phyloP scores from a whole-genome alignment of 2,797 vertebrate species.

The Bufotes viridis region DNA sequence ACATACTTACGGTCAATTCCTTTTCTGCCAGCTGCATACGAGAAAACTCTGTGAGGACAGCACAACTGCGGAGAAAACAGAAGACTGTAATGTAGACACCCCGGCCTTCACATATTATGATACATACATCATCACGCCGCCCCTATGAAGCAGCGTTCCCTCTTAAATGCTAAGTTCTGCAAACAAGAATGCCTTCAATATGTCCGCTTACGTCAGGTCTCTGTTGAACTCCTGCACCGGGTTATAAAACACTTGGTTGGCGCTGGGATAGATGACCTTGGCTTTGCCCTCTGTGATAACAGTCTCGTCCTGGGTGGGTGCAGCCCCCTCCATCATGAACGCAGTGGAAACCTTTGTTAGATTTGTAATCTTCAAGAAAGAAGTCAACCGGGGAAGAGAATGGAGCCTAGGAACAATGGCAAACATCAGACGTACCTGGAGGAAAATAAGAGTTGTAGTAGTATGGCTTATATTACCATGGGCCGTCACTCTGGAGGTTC shows the following conservation, averaged over 20 bases:
- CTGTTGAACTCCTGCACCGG: conserved; percentile 95
- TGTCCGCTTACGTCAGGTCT: conserved; percentile 86
- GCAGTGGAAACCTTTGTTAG: neutral
- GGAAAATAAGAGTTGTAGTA: neutral
- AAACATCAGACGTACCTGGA: conserved; percentile 23
- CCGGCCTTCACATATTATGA: neutral
- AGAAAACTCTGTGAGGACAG: conserved; percentile 87
- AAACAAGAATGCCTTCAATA: neutral
- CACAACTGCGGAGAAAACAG: conserved; percentile 75
- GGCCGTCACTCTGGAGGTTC: neutral
- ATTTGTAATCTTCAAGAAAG: neutral
- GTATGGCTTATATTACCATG: neutral
- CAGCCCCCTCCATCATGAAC: conserved; percentile 63
- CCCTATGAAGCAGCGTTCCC: too few relatives aligned
- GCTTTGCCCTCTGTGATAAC: conserved; percentile 86
- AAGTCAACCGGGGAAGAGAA: neutral
- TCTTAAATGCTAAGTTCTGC: neutral
- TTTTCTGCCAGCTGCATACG: conserved; percentile 79
- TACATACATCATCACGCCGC: neutral
- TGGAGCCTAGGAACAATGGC: neutral
- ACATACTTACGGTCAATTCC: conserved; percentile 78
- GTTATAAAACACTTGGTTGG: conserved; percentile 94
- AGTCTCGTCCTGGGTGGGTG: conserved; percentile 69
- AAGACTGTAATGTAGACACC: neutral
- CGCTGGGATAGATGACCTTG: conserved; percentile 83